Conservation (phyloP, 2,797 vertebrate genomes). For the Premnoplex brunnescens region DNA sequence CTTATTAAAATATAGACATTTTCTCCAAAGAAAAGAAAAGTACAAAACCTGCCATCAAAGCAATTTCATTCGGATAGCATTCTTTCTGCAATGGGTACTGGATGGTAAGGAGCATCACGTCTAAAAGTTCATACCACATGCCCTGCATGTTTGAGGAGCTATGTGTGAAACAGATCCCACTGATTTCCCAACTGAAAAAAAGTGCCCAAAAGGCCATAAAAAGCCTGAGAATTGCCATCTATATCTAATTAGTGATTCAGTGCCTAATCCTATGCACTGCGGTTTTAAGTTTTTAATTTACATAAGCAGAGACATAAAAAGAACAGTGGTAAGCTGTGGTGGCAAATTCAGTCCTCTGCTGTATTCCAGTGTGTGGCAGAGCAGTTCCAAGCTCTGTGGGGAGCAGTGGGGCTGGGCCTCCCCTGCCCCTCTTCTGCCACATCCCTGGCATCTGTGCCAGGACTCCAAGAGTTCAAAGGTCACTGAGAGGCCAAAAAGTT, state of each 20-base stretch:
- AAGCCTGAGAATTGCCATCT: neutral
- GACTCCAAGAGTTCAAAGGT: neutral
- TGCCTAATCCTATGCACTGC: neutral
- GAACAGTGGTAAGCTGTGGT: neutral
- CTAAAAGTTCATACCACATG: neutral
- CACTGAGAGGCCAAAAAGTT: neutral
- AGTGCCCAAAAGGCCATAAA: neutral
- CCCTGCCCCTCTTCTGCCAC: neutral
- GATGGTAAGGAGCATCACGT: neutral
- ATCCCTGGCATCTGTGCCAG: neutral
- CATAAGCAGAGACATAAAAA: neutral
- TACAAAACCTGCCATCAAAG: neutral
- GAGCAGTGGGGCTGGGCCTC: neutral
- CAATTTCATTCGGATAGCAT: neutral
- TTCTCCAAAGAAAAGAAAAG: neutral
- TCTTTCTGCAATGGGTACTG: neutral
- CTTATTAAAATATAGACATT: conserved; percentile 7
- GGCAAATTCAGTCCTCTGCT: neutral
- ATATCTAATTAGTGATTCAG: neutral
- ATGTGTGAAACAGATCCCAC: neutral
- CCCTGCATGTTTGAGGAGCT: neutral
- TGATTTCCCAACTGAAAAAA: neutral
- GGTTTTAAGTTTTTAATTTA: neutral
- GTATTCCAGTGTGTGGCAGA: neutral
- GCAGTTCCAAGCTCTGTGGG: neutral